Conservation (phyloP, 2,797 vertebrate species). For the Chelon labrosus region DNA sequence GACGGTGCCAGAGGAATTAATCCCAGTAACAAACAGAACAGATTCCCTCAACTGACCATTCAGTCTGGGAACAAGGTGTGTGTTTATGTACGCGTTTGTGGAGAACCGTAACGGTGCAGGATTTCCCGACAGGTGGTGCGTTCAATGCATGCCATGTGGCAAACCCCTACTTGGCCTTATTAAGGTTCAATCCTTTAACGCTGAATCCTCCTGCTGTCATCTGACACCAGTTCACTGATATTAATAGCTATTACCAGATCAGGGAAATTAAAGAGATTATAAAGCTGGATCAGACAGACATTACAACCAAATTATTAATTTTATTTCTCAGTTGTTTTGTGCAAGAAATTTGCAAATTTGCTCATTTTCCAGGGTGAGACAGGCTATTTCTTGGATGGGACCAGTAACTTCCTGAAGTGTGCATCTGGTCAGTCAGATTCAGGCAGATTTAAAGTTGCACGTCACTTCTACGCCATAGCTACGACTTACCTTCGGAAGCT, state of each 20-base stretch:
- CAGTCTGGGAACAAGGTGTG: conserved; percentile 48
- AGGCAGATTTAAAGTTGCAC: too few relatives aligned
- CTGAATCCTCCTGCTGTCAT: conserved; percentile 56
- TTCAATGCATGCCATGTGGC: conserved; percentile 52
- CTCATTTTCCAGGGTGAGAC: too few relatives aligned
- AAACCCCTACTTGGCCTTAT: conserved; percentile 36
- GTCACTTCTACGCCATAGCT: too few relatives aligned
- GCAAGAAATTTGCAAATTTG: too few relatives aligned
- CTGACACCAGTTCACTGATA: conserved; percentile 39
- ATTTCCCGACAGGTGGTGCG: conserved; percentile 73
- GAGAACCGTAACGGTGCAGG: conserved; percentile 45
- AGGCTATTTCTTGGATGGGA: neutral
- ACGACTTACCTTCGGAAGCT: too few relatives aligned
- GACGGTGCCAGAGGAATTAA: conserved; percentile 57
- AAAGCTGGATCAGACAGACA: conserved; percentile 13
- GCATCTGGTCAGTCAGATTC: too few relatives aligned
- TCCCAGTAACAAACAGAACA: conserved; percentile 58
- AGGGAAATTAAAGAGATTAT: conserved; percentile 31
- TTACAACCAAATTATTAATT: neutral
- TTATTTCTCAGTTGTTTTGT: too few relatives aligned
- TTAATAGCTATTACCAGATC: conserved; percentile 60
- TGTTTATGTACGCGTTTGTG: conserved; percentile 20
- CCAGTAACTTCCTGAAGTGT: neutral
- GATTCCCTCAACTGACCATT: conserved; percentile 65
- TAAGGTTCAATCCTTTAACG: conserved; percentile 52